These are phyloP conservation scores for Sycophaga agraensis DNA, from an alignment of 1,140 invertebrate species.

Conservation along the genomic window DNA sequence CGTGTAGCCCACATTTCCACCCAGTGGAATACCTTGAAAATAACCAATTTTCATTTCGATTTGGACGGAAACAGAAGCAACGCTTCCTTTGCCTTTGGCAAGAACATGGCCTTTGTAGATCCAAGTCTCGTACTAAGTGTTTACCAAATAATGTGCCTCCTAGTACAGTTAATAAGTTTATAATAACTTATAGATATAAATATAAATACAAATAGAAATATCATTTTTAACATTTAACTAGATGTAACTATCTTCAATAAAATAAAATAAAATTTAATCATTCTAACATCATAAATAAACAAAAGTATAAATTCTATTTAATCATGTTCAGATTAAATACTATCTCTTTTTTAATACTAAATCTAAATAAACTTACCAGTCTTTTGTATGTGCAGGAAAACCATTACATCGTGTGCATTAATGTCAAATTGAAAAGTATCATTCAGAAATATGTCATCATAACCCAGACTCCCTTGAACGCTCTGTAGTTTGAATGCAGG, in stretches of 20 bases:
- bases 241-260: too few relatives aligned
- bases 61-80: slow-evolving; percentile 90
- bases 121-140: slow-evolving; percentile 91
- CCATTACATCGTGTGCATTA: slow-evolving; percentile 92
- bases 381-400: slow-evolving; percentile 98
- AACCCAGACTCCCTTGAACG: slow-evolving; percentile 59
- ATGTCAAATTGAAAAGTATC: slow-evolving; percentile 87
- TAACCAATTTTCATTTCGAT: slow-evolving; percentile 91
- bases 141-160: slow-evolving; percentile 92
- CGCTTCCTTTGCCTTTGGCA: slow-evolving; percentile 84
- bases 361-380: slow-evolving; percentile 64
- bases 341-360: too few relatives aligned
- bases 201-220: too few relatives aligned
- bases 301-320: too few relatives aligned
- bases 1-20: slow-evolving; percentile 98
- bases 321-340: too few relatives aligned
- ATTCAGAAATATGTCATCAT: slow-evolving; percentile 77
- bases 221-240: too few relatives aligned
- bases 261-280: too few relatives aligned
- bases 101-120: slow-evolving; percentile 82
- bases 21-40: slow-evolving; percentile 98
- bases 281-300: too few relatives aligned
- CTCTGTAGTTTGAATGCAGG: slow-evolving; percentile 53
- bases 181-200: too few relatives aligned
- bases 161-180: too few relatives aligned